A percentile compares a stretch with the other conserved stretches of the same genome.
phyloP scores from a whole-genome alignment of 1,140 invertebrate genomes.

The Cherax destructor region DNA sequence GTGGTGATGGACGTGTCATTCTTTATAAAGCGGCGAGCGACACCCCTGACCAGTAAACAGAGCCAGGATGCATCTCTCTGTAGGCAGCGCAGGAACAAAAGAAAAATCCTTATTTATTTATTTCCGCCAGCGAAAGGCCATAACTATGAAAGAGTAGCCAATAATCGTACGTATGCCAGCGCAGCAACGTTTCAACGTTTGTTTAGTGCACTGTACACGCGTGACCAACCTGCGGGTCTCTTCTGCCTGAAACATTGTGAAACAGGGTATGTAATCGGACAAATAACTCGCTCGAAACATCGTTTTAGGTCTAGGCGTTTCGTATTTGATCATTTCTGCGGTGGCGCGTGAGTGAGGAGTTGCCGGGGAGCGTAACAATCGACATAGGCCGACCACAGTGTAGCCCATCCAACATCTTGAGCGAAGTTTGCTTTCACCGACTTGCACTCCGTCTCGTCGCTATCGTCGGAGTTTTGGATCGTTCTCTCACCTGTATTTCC shows the following conservation, averaged over 20 bases:
- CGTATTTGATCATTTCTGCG: not conserved
- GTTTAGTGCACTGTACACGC: conserved; percentile 60
- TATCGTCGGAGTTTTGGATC: not conserved
- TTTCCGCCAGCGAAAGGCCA: conserved; percentile 52
- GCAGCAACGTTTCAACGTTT: conserved; percentile 63
- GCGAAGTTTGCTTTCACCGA: conserved; percentile 55
- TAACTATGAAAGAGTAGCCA: conserved; percentile 63
- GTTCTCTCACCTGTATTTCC: not conserved
- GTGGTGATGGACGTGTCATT: not conserved
- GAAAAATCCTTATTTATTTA: conserved; percentile 57
- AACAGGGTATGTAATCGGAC: conserved; percentile 47
- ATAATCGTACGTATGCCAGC: conserved; percentile 67
- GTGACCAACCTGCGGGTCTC: conserved; percentile 18
- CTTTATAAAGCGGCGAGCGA: not conserved
- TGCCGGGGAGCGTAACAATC: not conserved
- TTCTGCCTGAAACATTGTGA: conserved; percentile 51
- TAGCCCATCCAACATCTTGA: conserved; percentile 61
- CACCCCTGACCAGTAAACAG: not conserved
- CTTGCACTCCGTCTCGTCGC: conserved; percentile 14
- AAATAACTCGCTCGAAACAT: not conserved
- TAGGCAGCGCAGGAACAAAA: conserved; percentile 35
- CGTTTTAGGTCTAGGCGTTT: not conserved
- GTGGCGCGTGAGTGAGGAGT: not conserved
- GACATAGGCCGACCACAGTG: conserved; percentile 35
- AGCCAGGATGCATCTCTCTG: not conserved